These are phyloP conservation scores for Tenrec ecaudatus DNA, from an alignment of 2,113 vertebrate genomes.

Conservation along the genomic window DNA sequence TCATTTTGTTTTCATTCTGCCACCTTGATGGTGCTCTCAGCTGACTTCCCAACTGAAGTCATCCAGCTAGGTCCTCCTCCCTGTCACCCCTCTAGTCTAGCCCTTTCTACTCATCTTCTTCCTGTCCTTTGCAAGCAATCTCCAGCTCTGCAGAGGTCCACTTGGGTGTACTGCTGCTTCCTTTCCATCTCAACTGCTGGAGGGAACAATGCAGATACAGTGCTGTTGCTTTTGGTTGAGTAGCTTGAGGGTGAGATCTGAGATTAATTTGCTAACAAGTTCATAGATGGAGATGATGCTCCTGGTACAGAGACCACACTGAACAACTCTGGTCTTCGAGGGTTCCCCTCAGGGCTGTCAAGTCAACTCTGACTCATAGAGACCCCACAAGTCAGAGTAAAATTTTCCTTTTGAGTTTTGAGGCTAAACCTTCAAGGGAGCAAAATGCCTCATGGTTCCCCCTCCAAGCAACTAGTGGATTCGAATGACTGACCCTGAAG, in stretches of 20 bases:
- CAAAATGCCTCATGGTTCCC: too few relatives aligned
- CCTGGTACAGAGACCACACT: background rate
- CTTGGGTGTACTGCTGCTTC: background rate
- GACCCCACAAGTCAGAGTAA: too few relatives aligned
- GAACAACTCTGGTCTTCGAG: background rate
- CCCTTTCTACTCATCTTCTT: background rate
- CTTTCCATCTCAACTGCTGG: conserved; percentile 9
- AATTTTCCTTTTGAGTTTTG: too few relatives aligned
- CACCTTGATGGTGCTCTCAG: background rate
- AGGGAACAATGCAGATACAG: background rate
- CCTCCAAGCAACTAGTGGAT: too few relatives aligned
- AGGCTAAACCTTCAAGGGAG: too few relatives aligned
- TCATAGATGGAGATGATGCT: background rate
- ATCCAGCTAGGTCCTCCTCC: background rate
- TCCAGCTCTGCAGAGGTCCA: background rate
- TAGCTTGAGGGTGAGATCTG: background rate
- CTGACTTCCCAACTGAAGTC: background rate
- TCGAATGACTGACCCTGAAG: too few relatives aligned
- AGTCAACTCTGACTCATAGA: too few relatives aligned
- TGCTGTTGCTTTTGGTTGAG: background rate
- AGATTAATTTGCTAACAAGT: background rate
- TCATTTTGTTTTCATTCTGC: accelerated
- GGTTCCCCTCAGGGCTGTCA: background rate
- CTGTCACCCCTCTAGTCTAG: background rate
- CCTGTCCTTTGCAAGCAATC: too few relatives aligned